Conservation (phyloP, 2,888 invertebrate genomes). For the Tortrix viridana region DNA sequence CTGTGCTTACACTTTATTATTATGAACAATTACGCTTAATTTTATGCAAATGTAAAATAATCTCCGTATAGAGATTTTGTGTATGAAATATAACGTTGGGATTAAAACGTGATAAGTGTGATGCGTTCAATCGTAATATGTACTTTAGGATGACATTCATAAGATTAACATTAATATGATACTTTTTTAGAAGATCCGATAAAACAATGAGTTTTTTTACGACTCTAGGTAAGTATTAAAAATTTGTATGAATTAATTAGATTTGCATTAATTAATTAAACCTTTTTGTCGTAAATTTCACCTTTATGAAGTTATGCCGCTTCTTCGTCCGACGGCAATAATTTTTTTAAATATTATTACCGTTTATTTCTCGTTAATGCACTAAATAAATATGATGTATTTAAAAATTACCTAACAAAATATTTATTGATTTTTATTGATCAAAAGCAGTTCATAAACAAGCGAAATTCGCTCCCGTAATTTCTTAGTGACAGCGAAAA, state of each 20-base stretch:
- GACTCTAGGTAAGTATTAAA: conserved; percentile 7
- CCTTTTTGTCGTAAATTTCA: background rate
- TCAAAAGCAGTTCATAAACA: no score
- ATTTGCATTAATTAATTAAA: conserved; percentile 19
- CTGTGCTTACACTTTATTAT: conserved; percentile 21
- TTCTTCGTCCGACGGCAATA: background rate
- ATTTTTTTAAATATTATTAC: no score
- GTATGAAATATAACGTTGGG: background rate
- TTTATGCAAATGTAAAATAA: conserved; percentile 23
- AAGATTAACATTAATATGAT: background rate
- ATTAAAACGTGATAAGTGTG: background rate
- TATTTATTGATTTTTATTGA: no score
- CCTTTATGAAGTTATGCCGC: conserved; percentile 10
- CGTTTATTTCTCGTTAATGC: no score
- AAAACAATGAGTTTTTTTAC: conserved; percentile 19
- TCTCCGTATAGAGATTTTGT: conserved; percentile 9
- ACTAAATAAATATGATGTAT: no score
- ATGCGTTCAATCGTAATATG: background rate
- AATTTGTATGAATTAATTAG: conserved; percentile 21
- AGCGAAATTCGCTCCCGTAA: no score
- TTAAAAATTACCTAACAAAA: no score
- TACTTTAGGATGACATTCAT: background rate
- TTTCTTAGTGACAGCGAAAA: no score
- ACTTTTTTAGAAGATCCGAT: background rate
- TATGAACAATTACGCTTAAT: conserved; percentile 22